Evolutionary conservation across 1,140 invertebrate species (phyloP).

Genomic region (Trichoplusia ni): DNA sequence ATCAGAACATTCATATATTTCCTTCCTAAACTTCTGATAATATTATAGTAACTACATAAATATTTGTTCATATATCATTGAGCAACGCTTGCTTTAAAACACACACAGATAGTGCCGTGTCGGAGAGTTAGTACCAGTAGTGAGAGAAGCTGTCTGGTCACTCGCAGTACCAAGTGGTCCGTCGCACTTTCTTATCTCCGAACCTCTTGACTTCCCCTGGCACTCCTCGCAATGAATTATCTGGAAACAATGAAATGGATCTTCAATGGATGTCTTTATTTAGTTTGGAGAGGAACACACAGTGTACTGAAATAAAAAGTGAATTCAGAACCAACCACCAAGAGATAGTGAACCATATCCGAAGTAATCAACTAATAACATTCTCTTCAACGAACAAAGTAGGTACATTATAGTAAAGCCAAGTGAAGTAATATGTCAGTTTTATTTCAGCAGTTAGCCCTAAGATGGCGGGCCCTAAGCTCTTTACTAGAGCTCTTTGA

Average conservation of each 20-base stretch:
- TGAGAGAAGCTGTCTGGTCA: conserved; percentile 42
- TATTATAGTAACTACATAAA: not conserved
- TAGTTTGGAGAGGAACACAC: not conserved
- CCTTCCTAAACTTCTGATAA: not conserved
- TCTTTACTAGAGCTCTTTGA: not conserved
- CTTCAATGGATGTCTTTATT: not conserved
- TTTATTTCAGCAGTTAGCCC: not conserved
- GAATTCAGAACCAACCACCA: not conserved
- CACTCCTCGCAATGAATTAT: conserved; percentile 74
- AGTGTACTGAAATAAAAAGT: not conserved
- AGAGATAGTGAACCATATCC: not conserved
- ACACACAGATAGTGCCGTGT: conserved; percentile 4
- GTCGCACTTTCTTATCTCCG: conserved; percentile 64
- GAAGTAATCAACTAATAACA: not conserved
- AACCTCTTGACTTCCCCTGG: conserved; percentile 69
- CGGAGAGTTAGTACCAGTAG: not conserved
- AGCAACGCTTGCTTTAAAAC: not conserved
- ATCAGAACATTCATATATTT: not conserved
- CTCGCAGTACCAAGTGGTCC: conserved; percentile 78
- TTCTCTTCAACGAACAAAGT: not conserved
- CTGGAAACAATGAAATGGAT: conserved; percentile 55
- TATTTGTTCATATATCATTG: conserved; percentile 16
- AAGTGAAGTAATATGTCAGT: not conserved
- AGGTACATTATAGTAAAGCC: not conserved
- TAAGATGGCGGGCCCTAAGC: not conserved